Evolutionary conservation across 1,140 invertebrate species (phyloP), one percentile per base, ranked within the genome.

Genomic region (Luehdorfia chinensis): DNA sequence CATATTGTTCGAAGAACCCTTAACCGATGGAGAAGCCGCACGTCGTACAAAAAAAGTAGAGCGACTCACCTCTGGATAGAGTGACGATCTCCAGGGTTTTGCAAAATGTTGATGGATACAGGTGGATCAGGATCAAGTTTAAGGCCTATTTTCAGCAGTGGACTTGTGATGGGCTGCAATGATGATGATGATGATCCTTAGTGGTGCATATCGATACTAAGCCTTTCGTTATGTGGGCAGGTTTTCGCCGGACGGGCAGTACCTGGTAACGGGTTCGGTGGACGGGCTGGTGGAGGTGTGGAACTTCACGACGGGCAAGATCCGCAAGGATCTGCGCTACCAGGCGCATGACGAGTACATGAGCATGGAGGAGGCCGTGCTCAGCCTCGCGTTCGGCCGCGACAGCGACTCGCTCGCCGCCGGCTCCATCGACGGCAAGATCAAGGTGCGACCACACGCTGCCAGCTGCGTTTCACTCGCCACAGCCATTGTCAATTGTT

Each of bases 241-340:
- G 55, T 99, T 99, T 85, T 99, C 97, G 1, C 98, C 97, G 0
- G 98, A 99, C 88, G 98, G 97, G 8, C 98, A 99, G 81, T 99
- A 97, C 88, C 87, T 99, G 13, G 95, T 99, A 8, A 98, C 98
- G 2, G 98, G 98, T 0, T 97, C 96, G 27, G 96, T 99, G 2
- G 98, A 99, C 88, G 98, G 98, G 11, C 97, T 99, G 77, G 96
- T 99, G 48, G 98, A 99, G 89, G 98, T 97, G 4, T 99, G 98
- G 98, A 99, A 99, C 87, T 99, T 99, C 72, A 99, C 97, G 2
- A 99, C 98, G 0, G 98, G 98, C 57, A 99, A 99, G 91, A 96
- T 99, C 49, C 90, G 98, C 51, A 99, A 99, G 87, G 98, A 99
- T 93, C 90, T 99, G n/a, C 98, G 99, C 73, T 99, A 99, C 83